Evolutionary conservation across 2,113 vertebrate genomes (phyloP), one percentile per base, ranked within the genome.

Genomic region (Zosterops japonicus): DNA sequence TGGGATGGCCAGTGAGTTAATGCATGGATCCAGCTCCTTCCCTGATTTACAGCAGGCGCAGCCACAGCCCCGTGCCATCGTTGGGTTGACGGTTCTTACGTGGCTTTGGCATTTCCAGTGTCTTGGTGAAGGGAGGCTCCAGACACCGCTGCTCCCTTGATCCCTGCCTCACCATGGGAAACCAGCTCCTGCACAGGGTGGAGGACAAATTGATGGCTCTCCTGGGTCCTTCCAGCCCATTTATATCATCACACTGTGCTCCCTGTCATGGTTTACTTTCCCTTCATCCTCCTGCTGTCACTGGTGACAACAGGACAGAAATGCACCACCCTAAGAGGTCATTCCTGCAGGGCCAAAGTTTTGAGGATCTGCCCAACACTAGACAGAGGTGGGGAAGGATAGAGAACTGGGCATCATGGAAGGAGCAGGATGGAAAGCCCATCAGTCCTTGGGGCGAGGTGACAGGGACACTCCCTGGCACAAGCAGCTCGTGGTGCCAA

Each of bases 1-100:
- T 95, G 92, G 55, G 68, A 46, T 81, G 86, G 93, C 56, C 94
- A 68, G 35, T 94, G 93, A 96, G 83, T 96, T 95, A 88, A 95
- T 87, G 88, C 90, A 91, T 28, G 67, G 93, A 95, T 89, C 94
- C 89, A 72, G 56, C 82, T 90, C 78, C 57, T 75, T 63, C 65
- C 69, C 83, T 89, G 77, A 87, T 71, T 94, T 93, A 81, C 93
- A 86, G 88, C 79, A 72, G 75, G 74, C 7, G 4, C 25, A 47
- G 81, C 77, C 33, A 31, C 89, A 87, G 83, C 52, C 56, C 31
- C 2, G 11, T 53, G 35, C 83, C 76, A 55, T 81, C 28, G 0
- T 2, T 0, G 12, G 41, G 68, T 76, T 77, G 57, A 56, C 0
- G 0, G 63, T 3, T 69, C 83, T 49, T 46, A 42, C 1, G 3